A percentile compares a stretch with the other conserved stretches of the same genome.
Evolutionary conservation across 2,888 invertebrate genomes (phyloP).

Genomic region (Bugulina stolonifera): DNA sequence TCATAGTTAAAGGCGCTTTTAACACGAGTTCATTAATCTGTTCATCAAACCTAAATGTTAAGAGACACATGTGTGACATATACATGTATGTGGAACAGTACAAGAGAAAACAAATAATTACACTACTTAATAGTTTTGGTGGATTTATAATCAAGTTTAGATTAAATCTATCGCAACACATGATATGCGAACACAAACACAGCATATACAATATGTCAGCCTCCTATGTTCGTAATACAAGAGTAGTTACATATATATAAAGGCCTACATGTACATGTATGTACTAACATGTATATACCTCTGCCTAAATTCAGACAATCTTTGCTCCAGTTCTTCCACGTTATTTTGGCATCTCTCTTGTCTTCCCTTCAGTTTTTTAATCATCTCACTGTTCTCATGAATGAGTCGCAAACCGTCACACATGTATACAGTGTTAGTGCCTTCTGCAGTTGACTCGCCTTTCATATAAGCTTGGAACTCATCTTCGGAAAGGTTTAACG

Average conservation of each 20-base stretch:
- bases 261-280: no score
- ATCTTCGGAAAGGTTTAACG: conserved; percentile 79
- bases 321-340: conserved; percentile 61
- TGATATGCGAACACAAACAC: no score
- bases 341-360: conserved; percentile 63
- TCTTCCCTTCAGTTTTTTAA: conserved; percentile 64
- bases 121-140: no score
- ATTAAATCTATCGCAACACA: no score
- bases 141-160: no score
- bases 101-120: neutral
- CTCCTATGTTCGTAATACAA: no score
- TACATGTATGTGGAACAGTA: neutral
- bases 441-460: conserved; percentile 71
- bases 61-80: neutral
- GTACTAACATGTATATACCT: no score
- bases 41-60: conserved; percentile 10
- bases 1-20: neutral
- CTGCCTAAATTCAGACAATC: neutral
- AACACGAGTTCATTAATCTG: neutral
- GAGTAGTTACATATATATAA: no score
- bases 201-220: no score
- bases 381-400: conserved; percentile 68
- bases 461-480: conserved; percentile 92
- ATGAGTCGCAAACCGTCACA: conserved; percentile 70
- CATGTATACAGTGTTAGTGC: conserved; percentile 35